These are phyloP conservation scores for Papilio dardanus DNA, from an alignment of 1,140 invertebrate species.

Conservation along the genomic window DNA sequence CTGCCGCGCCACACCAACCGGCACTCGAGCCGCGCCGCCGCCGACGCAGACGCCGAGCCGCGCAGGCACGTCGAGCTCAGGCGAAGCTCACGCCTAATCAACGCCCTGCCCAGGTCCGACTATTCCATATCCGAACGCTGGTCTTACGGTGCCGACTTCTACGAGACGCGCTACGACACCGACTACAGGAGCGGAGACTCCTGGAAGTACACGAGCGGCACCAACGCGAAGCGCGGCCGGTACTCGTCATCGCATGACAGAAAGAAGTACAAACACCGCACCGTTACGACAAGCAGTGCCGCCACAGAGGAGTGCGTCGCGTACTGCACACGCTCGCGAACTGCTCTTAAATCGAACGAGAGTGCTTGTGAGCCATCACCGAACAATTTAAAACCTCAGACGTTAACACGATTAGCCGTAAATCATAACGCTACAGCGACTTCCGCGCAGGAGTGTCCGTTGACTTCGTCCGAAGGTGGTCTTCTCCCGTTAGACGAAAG, in stretches of 20 bases:
- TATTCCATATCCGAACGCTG: conserved; percentile 76
- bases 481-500: conserved; percentile 79
- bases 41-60: conserved; percentile 54
- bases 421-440: conserved; percentile 57
- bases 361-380: conserved; percentile 71
- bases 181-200: conserved; percentile 65
- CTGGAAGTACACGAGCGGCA: conserved; percentile 51
- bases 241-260: conserved; percentile 75
- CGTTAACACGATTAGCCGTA: conserved; percentile 49
- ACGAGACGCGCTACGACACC: conserved; percentile 76
- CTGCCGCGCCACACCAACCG: conserved; percentile 64
- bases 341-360: conserved; percentile 75
- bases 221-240: conserved; percentile 60
- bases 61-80: conserved; percentile 63
- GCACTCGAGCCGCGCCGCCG: conserved; percentile 54
- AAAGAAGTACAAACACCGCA: conserved; percentile 69
- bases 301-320: conserved; percentile 72
- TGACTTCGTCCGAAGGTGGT: conserved; percentile 67
- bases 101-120: conserved; percentile 70
- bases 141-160: conserved; percentile 78
- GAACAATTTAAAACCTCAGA: conserved; percentile 56
- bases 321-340: conserved; percentile 77
- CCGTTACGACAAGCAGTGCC: conserved; percentile 53
- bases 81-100: conserved; percentile 70
- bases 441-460: conserved; percentile 48